Evolutionary conservation across 35 echinoderm and acorn worm genomes (phyloP).

Genomic region (Heliocidaris erythrogramma): DNA sequence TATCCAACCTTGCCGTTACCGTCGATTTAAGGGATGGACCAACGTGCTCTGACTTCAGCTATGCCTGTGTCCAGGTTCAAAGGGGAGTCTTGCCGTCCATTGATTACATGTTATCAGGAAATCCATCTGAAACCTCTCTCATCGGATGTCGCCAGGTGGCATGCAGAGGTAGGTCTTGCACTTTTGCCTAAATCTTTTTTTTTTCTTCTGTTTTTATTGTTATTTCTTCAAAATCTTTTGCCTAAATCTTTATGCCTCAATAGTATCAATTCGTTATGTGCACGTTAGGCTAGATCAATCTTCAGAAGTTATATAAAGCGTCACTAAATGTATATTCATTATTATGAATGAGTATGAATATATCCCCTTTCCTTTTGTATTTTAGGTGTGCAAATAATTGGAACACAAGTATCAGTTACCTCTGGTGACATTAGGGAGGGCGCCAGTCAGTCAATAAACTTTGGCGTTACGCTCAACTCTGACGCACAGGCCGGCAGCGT

Average conservation of each 20-base stretch:
- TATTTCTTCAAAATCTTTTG: too few species aligned
- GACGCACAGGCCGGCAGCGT: not conserved
- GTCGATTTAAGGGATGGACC: conserved; percentile 19
- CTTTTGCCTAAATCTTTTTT: not conserved
- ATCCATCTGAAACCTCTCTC: not conserved
- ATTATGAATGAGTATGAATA: not conserved
- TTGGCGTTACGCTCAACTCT: conserved; percentile 15
- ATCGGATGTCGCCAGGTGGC: not conserved
- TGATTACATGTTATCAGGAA: conserved; percentile 8
- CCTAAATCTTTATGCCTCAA: not conserved
- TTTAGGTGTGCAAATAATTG: not conserved
- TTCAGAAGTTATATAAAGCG: not conserved
- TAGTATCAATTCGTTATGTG: too few species aligned
- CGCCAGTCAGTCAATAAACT: not conserved
- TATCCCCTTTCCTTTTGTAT: not conserved
- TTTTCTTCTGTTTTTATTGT: too few species aligned
- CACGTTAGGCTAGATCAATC: not conserved
- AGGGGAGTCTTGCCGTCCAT: not conserved
- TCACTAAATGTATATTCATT: not conserved
- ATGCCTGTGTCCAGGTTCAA: conserved; percentile 12
- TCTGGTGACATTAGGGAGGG: conserved; percentile 20
- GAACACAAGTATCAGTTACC: not conserved
- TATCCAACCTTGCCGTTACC: not conserved
- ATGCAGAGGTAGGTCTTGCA: not conserved
- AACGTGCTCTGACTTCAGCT: conserved; percentile 25